Evolutionary conservation across 2,113 vertebrate genomes (phyloP).

Genomic region (Athene noctua): DNA sequence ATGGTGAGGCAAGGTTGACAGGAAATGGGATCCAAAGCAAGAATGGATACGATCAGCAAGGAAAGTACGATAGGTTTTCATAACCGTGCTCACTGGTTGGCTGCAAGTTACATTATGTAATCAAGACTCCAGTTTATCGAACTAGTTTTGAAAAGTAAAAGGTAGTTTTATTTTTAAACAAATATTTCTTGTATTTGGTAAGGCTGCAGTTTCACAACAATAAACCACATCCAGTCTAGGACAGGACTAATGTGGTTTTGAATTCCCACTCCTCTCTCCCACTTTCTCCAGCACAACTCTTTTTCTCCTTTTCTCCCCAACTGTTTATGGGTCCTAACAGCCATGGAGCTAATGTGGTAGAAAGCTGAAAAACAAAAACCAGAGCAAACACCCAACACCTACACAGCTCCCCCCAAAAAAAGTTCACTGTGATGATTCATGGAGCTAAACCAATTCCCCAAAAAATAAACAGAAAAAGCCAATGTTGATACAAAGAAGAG

Average conservation of each 20-base stretch:
- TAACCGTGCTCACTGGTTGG: not conserved
- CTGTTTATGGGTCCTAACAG: not conserved
- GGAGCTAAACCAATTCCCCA: not conserved
- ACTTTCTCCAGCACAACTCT: not conserved
- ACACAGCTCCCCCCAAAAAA: not conserved
- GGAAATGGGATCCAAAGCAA: not conserved
- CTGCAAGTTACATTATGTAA: not conserved
- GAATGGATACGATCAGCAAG: not conserved
- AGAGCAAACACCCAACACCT: not conserved
- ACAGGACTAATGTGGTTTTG: not conserved
- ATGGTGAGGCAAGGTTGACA: not conserved
- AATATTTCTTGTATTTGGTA: not conserved
- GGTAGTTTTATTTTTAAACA: not conserved
- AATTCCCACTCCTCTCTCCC: not conserved
- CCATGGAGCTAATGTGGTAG: not conserved
- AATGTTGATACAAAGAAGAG: not conserved
- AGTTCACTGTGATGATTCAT: not conserved
- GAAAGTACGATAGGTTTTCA: not conserved
- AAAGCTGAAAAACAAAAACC: not conserved
- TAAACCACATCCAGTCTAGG: not conserved
- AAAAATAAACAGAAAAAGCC: not conserved
- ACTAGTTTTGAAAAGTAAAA: not conserved
- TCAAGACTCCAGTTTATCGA: not conserved
- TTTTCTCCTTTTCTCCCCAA: not conserved
- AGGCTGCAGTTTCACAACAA: not conserved